phyloP scores from a whole-genome alignment of 1,140 invertebrate species.

The Physella acuta region DNA sequence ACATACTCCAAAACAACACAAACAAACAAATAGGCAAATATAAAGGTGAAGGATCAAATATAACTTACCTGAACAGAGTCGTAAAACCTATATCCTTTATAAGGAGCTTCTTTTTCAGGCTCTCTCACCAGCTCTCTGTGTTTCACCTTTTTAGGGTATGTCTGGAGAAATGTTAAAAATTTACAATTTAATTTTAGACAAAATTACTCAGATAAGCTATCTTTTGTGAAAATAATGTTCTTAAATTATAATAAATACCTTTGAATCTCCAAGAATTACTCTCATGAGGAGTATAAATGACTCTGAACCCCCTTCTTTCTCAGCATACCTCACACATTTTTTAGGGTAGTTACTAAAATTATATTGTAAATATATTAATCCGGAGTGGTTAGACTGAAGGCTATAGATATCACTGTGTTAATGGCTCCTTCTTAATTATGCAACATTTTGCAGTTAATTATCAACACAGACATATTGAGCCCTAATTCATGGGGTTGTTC shows the following conservation, averaged over 20 bases:
- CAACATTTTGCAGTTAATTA: too few relatives aligned
- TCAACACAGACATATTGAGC: too few relatives aligned
- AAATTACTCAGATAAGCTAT: too few relatives aligned
- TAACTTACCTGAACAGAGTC: slow-evolving; percentile 45
- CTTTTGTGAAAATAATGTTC: too few relatives aligned
- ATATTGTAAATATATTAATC: too few relatives aligned
- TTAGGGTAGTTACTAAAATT: slow-evolving; percentile 44
- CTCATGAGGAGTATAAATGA: slow-evolving; percentile 16
- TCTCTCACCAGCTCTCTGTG: slow-evolving; percentile 41
- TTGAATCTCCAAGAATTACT: slow-evolving; percentile 20
- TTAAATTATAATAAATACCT: slow-evolving; percentile 8
- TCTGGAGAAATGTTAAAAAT: too few relatives aligned
- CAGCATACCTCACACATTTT: slow-evolving; percentile 45
- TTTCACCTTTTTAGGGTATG: slow-evolving; percentile 36
- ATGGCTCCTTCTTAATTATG: too few relatives aligned
- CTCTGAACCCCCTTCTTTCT: slow-evolving; percentile 18
- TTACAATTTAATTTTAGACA: too few relatives aligned
- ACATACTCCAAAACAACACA: not conserved
- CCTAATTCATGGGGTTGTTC: too few relatives aligned
- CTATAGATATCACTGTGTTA: too few relatives aligned
- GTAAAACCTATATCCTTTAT: slow-evolving; percentile 42
- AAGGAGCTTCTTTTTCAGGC: slow-evolving; percentile 39
- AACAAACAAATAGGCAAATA: not conserved
- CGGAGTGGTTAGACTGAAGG: too few relatives aligned
- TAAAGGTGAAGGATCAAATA: not conserved